Conservation (phyloP, 1,140 invertebrate species). For the Rhizoglyphus robini region DNA sequence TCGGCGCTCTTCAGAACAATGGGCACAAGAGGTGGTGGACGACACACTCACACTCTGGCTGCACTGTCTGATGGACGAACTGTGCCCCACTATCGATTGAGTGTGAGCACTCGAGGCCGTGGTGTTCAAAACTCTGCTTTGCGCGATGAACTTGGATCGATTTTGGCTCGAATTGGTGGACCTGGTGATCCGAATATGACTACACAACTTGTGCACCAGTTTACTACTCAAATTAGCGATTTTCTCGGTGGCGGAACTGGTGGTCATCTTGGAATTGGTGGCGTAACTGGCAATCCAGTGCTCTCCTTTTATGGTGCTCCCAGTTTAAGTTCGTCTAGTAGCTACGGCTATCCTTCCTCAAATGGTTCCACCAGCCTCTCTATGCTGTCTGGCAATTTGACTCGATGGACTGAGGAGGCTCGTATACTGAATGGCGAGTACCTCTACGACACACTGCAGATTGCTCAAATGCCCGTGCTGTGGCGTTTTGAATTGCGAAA, state of each 20-base stretch:
- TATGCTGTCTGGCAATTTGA: conserved; percentile 47
- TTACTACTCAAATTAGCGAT: neutral
- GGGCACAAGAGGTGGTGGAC: neutral
- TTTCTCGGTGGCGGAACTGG: too few relatives aligned
- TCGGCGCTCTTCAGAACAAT: neutral
- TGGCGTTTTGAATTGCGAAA: conserved; percentile 37
- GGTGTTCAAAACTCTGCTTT: neutral
- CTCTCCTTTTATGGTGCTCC: conserved; percentile 34
- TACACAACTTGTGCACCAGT: neutral
- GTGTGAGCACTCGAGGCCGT: neutral
- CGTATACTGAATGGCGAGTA: conserved; percentile 66
- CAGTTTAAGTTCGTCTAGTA: neutral
- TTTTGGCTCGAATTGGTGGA: neutral
- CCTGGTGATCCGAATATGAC: neutral
- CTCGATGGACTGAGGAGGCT: conserved; percentile 74
- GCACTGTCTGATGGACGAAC: too few relatives aligned
- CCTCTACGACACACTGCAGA: conserved; percentile 56
- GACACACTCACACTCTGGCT: neutral
- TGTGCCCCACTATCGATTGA: too few relatives aligned
- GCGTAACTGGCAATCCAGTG: too few relatives aligned
- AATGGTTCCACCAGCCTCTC: conserved; percentile 27
- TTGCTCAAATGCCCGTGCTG: conserved; percentile 32
- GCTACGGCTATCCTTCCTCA: conserved; percentile 19
- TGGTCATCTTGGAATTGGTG: neutral
- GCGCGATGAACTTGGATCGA: conserved; percentile 25